Evolutionary conservation across 2,113 vertebrate genomes (phyloP), one percentile per base, ranked within the genome.

Genomic region (Carassius auratus): DNA sequence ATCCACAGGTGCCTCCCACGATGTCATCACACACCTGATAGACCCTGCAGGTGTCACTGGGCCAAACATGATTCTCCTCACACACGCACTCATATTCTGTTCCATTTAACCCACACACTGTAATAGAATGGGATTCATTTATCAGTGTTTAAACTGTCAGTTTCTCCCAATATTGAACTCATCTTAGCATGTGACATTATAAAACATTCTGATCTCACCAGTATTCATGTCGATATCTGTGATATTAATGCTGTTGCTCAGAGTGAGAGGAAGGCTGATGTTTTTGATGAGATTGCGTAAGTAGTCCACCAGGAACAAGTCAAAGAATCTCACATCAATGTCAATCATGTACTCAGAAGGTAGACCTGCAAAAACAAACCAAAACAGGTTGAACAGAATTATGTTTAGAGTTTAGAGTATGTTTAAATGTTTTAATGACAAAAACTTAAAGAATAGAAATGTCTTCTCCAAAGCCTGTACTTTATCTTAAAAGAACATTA

Each of bases 251-350:
- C 42, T 81, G 78, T 17, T 81, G 5, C 38, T 81, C n/a, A 81
- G 59, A 81, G 61, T 6, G 14, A 81, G 19, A 50, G 78, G 78
- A 0, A 81, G 61, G 38, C 4, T 81, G 61, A 81, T 81, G 13
- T 81, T 66, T 66, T 4, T 45, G 38, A 81, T 0, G 13, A 81
- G 2, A 64, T 45, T 30, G 8, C 78, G 13, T 45, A 81, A 81
- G 78, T 26, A 26, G 23, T 50, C 42, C n/a, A 64, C 61, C n/a
- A 81, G 2, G 38, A 50, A 19, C 61, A 48, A 48, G n/a, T 81
- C 78, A 23, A 81, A 66, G n/a, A 81, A 66, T 81, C 78, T 81
- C 59, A 81, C n/a, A 12, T 81, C 78, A 66, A 81, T 48, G 42
- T 81, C 78, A 48, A 81, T 48, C n/a, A 66, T 1, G 38, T 66